These are phyloP conservation scores for Fringilla coelebs DNA, from an alignment of 2,797 vertebrate species.

Conservation along the genomic window DNA sequence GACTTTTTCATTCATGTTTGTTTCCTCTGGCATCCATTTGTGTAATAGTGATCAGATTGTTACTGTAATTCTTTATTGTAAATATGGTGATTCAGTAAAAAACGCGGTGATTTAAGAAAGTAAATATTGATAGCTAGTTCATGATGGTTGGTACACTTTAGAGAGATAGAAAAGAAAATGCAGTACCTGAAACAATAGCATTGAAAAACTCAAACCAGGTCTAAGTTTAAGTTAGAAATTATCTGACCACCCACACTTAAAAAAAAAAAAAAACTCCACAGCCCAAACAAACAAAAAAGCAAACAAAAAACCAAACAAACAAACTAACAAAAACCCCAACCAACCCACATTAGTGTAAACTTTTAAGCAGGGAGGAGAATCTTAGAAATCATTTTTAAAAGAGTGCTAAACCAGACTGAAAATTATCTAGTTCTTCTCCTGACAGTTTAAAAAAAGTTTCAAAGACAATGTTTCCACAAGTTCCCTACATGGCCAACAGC, in stretches of 20 bases:
- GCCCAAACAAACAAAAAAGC: neutral
- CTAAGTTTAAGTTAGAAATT: neutral
- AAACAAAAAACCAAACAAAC: neutral
- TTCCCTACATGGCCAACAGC: neutral
- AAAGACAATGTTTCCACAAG: neutral
- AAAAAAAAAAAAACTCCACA: neutral
- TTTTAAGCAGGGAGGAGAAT: neutral
- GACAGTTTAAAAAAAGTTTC: neutral
- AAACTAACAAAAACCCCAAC: too few relatives aligned
- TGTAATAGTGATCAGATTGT: neutral
- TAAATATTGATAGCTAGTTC: constrained; percentile 43
- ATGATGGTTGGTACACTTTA: neutral
- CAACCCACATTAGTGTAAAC: neutral
- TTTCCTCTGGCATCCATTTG: constrained; percentile 29
- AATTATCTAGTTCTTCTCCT: neutral
- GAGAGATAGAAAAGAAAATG: constrained; percentile 45
- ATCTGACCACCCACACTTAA: neutral
- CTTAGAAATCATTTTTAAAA: neutral
- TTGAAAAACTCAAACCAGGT: neutral
- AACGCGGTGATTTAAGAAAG: constrained; percentile 34
- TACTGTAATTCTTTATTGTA: constrained; percentile 5
- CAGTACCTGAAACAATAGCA: neutral
- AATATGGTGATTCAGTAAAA: constrained; percentile 9
- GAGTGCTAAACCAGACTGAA: neutral
- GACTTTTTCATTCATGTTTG: constrained; percentile 25